phyloP scores from a whole-genome alignment of 2,888 invertebrate species.

The Spilarctia lutea region DNA sequence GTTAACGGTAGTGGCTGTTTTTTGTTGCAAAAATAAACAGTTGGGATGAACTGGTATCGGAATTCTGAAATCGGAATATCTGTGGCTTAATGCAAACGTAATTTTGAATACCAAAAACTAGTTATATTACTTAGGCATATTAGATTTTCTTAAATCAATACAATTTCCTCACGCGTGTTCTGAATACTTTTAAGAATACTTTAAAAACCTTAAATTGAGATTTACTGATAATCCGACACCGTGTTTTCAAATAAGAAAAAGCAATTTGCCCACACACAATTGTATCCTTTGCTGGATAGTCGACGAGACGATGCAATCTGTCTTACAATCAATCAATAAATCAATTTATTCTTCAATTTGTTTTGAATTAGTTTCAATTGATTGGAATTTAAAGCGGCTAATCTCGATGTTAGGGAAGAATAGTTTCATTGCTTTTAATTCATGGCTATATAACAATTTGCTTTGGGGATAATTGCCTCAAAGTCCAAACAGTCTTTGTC shows the following conservation, averaged over 20 bases:
- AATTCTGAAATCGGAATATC: too few species aligned
- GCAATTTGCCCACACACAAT: neutral
- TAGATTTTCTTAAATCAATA: neutral
- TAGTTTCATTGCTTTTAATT: slow-evolving; percentile 1
- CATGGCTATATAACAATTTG: neutral
- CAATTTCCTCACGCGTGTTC: neutral
- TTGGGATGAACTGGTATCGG: too few species aligned
- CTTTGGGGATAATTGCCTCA: neutral
- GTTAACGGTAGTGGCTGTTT: too few species aligned
- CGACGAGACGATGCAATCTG: slow-evolving; percentile 19
- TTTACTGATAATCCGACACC: neutral
- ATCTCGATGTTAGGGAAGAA: slow-evolving; percentile 6
- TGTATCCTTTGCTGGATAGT: neutral
- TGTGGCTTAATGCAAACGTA: too few species aligned
- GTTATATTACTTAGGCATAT: neutral
- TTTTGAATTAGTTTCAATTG: slow-evolving; percentile 27
- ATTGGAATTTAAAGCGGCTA: slow-evolving; percentile 15
- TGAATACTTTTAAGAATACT: neutral
- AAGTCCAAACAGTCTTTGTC: neutral
- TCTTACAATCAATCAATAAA: slow-evolving; percentile 48
- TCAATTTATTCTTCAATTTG: slow-evolving; percentile 32
- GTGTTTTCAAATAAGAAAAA: neutral
- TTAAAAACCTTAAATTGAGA: neutral
- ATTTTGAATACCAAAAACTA: too few species aligned
- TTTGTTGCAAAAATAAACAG: too few species aligned